These are phyloP conservation scores for Actenoides lindsayi DNA, from an alignment of 2,113 vertebrate genomes.

Conservation along the genomic window DNA sequence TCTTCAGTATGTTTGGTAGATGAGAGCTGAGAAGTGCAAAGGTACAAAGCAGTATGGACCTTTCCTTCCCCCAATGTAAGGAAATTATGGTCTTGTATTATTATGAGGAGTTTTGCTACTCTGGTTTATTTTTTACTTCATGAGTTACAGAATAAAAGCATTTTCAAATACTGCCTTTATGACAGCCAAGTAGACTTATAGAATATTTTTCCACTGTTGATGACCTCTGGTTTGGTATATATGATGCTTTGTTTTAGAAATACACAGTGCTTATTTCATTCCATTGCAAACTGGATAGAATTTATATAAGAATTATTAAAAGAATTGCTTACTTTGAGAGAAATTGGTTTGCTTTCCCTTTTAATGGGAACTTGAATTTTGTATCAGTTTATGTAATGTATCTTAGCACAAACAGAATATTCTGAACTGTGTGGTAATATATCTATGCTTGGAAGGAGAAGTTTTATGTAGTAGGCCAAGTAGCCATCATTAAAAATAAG, in stretches of 20 bases:
- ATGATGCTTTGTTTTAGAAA: background rate
- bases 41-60: background rate
- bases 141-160: background rate
- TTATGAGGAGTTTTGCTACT: background rate
- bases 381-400: background rate
- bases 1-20: background rate
- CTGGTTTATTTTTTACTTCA: background rate
- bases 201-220: background rate
- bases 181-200: background rate
- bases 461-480: background rate
- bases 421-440: background rate
- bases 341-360: background rate
- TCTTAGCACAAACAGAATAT: background rate
- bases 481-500: background rate
- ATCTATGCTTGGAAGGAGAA: background rate
- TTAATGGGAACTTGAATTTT: background rate
- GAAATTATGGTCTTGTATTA: background rate
- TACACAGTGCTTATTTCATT: background rate
- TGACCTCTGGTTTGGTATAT: background rate
- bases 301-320: background rate
- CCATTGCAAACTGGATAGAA: background rate
- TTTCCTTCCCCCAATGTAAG: background rate
- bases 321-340: background rate
- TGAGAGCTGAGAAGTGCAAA: background rate
- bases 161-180: background rate